A percentile compares a stretch with the other conserved stretches of the same genome.
Conservation (phyloP, 2,888 invertebrate genomes). For the Yponomeuta cagnagella region DNA sequence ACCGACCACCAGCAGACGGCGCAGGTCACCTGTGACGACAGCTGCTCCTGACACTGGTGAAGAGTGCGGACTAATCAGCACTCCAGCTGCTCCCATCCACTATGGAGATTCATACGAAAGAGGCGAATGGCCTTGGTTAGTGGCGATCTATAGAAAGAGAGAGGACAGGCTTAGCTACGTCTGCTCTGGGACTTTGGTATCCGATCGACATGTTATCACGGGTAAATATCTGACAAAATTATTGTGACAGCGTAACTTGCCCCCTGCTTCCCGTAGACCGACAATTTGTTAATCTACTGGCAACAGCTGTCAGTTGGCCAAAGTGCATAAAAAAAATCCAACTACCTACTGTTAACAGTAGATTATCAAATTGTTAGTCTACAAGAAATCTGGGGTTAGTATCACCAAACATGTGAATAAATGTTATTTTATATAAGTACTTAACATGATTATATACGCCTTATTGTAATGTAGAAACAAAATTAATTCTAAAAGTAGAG, state of each 20-base stretch:
- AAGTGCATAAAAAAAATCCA: too few relatives aligned
- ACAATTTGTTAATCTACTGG: too few relatives aligned
- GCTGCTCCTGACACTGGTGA: not conserved
- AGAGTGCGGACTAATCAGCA: not conserved
- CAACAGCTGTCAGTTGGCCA: too few relatives aligned
- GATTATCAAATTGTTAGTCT: too few relatives aligned
- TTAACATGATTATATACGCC: too few relatives aligned
- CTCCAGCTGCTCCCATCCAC: conserved; percentile 44
- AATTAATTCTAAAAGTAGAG: too few relatives aligned
- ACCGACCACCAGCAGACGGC: not conserved
- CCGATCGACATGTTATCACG: conserved; percentile 55
- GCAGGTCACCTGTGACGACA: not conserved
- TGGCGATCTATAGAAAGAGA: conserved; percentile 76
- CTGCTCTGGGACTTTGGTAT: conserved; percentile 60
- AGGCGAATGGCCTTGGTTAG: conserved; percentile 82
- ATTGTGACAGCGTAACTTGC: not conserved
- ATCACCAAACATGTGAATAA: too few relatives aligned
- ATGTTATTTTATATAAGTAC: too few relatives aligned
- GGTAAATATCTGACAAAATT: conserved; percentile 32
- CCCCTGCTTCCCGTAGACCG: too few relatives aligned
- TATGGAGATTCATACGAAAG: conserved; percentile 51
- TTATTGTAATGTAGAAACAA: too few relatives aligned
- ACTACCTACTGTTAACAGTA: too few relatives aligned
- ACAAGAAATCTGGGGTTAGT: too few relatives aligned
- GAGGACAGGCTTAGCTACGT: conserved; percentile 58